phyloP scores from a whole-genome alignment of 2,888 invertebrate species.

The Tetramorium bicarinatum region DNA sequence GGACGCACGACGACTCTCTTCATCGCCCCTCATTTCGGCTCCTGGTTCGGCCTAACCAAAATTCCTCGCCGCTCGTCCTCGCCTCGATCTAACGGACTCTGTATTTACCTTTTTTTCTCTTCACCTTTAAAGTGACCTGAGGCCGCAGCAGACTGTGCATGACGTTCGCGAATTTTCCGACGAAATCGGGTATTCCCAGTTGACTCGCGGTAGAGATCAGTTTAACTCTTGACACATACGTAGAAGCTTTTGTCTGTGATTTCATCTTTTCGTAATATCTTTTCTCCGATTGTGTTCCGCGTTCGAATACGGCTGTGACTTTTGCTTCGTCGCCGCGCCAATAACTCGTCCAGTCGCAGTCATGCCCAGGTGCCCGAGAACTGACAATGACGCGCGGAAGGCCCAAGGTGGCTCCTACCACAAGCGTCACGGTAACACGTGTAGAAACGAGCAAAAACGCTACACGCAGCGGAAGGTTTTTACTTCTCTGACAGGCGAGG shows the following conservation, averaged over 20 bases:
- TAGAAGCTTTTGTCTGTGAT: constrained; percentile 2
- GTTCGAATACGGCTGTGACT: background rate
- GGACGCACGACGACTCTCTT: background rate
- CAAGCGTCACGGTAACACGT: background rate
- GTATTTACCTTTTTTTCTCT: background rate
- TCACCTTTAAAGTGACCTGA: background rate
- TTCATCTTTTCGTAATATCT: background rate
- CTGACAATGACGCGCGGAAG: background rate
- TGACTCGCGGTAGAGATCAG: background rate
- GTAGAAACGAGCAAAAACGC: background rate
- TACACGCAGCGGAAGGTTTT: background rate
- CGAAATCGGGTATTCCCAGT: background rate
- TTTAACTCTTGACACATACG: background rate
- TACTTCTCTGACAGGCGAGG: background rate
- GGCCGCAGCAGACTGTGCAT: too few species aligned
- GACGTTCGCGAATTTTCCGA: background rate
- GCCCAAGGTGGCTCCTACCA: background rate
- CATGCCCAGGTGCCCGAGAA: background rate
- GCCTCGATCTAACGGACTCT: background rate
- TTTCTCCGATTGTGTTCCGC: background rate
- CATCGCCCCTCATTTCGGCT: background rate
- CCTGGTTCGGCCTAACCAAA: background rate
- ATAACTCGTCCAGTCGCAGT: background rate
- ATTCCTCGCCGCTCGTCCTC: background rate
- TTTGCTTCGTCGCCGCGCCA: background rate